These are phyloP conservation scores for Temnothorax longispinosus DNA, from an alignment of 1,140 invertebrate genomes.

Conservation along the genomic window DNA sequence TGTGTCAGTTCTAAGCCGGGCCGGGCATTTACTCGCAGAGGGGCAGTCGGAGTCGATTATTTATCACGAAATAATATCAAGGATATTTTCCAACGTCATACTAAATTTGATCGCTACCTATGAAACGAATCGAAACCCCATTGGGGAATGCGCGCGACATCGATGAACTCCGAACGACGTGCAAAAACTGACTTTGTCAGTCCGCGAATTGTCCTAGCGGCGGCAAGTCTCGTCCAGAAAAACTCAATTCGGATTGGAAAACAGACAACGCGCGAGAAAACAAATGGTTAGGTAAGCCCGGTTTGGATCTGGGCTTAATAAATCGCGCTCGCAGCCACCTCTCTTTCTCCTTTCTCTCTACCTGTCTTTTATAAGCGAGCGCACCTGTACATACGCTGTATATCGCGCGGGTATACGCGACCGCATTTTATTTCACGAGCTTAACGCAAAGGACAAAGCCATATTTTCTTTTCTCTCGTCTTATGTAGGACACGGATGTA, in stretches of 20 bases:
- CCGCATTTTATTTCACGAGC: constrained; percentile 18
- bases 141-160: constrained; percentile 14
- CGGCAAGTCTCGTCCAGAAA: constrained; percentile 54
- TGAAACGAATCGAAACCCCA: constrained; percentile 9
- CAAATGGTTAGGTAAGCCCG: constrained; percentile 74
- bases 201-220: constrained; percentile 2
- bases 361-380: background rate
- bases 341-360: background rate
- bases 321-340: constrained; percentile 65
- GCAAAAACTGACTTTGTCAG: constrained; percentile 54
- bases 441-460: constrained; percentile 12
- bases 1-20: constrained; percentile 40
- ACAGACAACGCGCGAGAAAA: constrained; percentile 60
- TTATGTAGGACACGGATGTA: background rate
- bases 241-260: constrained; percentile 72
- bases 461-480: constrained; percentile 6
- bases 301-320: constrained; percentile 72
- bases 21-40: constrained; percentile 6
- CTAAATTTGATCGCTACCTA: constrained; percentile 2
- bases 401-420: background rate
- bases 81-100: constrained; percentile 13
- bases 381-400: constrained; percentile 13
- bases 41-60: constrained; percentile 39
- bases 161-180: constrained; percentile 37
- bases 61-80: constrained; percentile 42